These are phyloP conservation scores for Paramuricea clavata DNA, from an alignment of 92 coral and sea anemone species.

Conservation along the genomic window DNA sequence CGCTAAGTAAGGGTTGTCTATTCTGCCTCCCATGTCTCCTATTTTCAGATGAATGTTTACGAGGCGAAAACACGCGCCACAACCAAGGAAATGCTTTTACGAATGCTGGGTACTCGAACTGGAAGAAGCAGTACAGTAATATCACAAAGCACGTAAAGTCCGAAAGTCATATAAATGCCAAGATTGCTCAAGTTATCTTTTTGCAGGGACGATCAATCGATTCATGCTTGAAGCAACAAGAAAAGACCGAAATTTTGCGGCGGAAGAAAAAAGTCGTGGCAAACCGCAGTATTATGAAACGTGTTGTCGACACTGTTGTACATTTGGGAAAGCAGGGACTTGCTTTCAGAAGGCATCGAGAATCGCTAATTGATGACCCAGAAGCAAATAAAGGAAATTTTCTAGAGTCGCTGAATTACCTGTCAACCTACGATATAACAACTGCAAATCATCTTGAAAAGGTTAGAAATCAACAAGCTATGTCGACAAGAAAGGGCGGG, in stretches of 20 bases:
- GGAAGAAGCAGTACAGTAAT: constrained; percentile 3
- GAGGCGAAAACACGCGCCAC: too few relatives aligned
- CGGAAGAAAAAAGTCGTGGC: constrained; percentile 2
- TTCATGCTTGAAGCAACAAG: constrained; percentile 3
- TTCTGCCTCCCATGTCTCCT: too few relatives aligned
- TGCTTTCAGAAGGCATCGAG: constrained; percentile 20
- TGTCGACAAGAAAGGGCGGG: constrained; percentile 13
- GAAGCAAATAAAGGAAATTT: constrained; percentile 33
- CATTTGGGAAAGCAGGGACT: constrained; percentile 31
- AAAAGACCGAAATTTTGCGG: not conserved
- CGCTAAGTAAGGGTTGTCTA: too few relatives aligned
- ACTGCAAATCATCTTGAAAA: constrained; percentile 12
- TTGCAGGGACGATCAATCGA: constrained; percentile 15
- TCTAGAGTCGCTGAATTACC: constrained; percentile 25
- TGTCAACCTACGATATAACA: constrained; percentile 40
- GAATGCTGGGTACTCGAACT: too few relatives aligned
- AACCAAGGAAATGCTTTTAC: too few relatives aligned
- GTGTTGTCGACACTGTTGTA: constrained; percentile 28
- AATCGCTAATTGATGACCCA: constrained; percentile 25
- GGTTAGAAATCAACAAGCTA: not conserved
- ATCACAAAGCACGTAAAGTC: not conserved
- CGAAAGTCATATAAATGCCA: constrained; percentile 5
- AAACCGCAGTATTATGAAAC: not conserved
- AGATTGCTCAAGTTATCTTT: constrained; percentile 14
- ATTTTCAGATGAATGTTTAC: too few relatives aligned